phyloP scores from a whole-genome alignment of 2,113 vertebrate genomes.

The Nothocercus julius region DNA sequence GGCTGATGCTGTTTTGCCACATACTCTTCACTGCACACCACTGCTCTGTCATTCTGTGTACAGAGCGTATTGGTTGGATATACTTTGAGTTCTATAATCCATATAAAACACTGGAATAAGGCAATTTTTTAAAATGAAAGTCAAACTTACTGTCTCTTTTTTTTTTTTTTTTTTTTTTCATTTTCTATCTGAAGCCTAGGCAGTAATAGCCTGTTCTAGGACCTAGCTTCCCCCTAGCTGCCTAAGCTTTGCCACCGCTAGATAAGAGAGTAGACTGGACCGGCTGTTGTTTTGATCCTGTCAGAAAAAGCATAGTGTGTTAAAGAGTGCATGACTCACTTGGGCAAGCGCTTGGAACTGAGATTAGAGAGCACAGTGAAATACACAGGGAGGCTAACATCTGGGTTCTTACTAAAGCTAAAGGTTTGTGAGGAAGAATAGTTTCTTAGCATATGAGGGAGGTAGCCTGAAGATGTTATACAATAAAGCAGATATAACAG shows the following conservation, averaged over 20 bases:
- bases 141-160: not conserved
- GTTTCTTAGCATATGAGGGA: not conserved
- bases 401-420: not conserved
- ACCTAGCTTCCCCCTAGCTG: not conserved
- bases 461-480: not conserved
- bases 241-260: not conserved
- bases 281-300: not conserved
- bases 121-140: not conserved
- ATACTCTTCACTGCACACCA: not conserved
- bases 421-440: not conserved
- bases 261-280: not conserved
- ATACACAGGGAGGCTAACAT: not conserved
- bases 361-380: not conserved
- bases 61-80: not conserved
- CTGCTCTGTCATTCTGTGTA: not conserved
- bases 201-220: not conserved
- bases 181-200: not conserved
- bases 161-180: not conserved
- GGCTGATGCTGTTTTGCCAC: not conserved
- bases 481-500: not conserved
- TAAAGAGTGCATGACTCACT: not conserved
- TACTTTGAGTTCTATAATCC: not conserved
- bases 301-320: not conserved
- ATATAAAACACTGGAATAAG: not conserved
- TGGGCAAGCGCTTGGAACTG: not conserved